Evolutionary conservation across 2,797 vertebrate genomes (phyloP).

Genomic region (Anguilla obscura): DNA sequence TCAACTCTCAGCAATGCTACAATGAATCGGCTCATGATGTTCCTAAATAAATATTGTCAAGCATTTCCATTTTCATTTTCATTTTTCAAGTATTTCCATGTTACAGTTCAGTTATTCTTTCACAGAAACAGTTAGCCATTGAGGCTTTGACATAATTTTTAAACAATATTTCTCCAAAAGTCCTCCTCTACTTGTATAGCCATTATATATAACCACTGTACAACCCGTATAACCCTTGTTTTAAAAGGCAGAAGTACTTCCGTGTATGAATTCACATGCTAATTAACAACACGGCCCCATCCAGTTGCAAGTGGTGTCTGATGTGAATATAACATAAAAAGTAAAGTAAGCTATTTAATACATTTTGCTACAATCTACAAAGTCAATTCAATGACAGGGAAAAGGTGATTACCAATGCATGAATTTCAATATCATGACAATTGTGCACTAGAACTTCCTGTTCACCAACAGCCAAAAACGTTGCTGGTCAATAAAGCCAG

Average conservation of each 20-base stretch:
- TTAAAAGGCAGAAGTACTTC: neutral
- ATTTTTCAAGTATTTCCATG: no score
- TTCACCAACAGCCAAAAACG: neutral
- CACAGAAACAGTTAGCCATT: neutral
- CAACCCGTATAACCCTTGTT: neutral
- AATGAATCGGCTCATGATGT: neutral
- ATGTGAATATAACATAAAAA: neutral
- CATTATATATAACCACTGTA: neutral
- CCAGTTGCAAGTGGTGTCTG: neutral
- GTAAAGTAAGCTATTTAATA: neutral
- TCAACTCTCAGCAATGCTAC: neutral
- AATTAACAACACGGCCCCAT: neutral
- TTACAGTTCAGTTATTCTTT: neutral
- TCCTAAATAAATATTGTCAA: neutral
- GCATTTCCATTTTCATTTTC: no score
- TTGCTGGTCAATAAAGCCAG: neutral
- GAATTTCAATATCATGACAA: neutral
- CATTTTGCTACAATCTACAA: neutral
- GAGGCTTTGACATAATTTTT: neutral
- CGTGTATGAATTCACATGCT: neutral
- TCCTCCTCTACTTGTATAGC: neutral
- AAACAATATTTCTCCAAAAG: neutral
- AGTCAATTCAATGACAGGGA: neutral
- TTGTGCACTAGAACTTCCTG: neutral
- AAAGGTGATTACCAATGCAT: neutral